Percentiles rank a stretch among this genome's conserved stretches.
phyloP scores from a whole-genome alignment of 2,888 invertebrate species.

The Germaria angustata region DNA sequence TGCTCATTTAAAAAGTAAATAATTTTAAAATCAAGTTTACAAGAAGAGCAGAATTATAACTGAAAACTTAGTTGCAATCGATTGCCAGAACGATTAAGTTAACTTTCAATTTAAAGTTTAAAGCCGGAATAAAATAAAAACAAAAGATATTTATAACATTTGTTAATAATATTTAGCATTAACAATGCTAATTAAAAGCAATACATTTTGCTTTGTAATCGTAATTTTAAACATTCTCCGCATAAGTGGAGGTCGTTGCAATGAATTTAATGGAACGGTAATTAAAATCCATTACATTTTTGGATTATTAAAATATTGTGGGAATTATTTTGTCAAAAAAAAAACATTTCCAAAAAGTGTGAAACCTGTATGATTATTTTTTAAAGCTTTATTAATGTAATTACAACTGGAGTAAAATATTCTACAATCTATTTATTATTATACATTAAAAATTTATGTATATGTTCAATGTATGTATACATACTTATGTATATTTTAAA shows the following conservation, averaged over 20 bases:
- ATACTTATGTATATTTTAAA: no score
- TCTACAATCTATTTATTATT: no score
- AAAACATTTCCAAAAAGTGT: no score
- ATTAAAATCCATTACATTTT: not conserved
- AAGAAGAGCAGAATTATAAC: not conserved
- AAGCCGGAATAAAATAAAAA: not conserved
- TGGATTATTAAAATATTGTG: not conserved
- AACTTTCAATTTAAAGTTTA: not conserved
- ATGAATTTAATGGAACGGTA: slow-evolving; percentile 33
- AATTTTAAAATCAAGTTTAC: no score
- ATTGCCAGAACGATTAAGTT: slow-evolving; percentile 10
- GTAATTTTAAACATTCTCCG: slow-evolving; percentile 2
- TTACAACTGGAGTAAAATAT: no score
- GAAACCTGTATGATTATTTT: no score
- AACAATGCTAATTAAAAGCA: slow-evolving; percentile 24
- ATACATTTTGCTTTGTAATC: slow-evolving; percentile 7
- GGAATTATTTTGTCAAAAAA: no score
- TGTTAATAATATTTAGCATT: not conserved
- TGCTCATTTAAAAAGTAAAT: no score
- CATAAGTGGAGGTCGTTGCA: not conserved
- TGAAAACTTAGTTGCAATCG: slow-evolving; percentile 10
- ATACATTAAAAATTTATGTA: no score
- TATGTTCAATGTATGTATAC: no score
- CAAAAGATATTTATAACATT: no score
- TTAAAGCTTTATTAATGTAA: no score